A percentile compares a stretch with the other conserved stretches of the same genome.
Evolutionary conservation across 2,113 vertebrate species (phyloP).

Genomic region (Mixornis gularis): DNA sequence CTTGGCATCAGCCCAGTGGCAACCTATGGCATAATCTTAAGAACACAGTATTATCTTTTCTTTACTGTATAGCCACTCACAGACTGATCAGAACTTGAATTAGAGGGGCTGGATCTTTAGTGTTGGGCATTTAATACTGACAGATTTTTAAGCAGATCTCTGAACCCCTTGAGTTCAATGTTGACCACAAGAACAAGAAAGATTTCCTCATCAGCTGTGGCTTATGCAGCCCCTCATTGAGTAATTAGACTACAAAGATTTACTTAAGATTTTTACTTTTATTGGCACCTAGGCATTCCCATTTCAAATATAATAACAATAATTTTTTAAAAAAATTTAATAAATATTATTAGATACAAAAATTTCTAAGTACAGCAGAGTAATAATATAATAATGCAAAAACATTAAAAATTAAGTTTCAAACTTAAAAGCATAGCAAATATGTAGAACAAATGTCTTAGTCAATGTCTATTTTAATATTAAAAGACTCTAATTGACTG

Average conservation of each 20-base stretch:
- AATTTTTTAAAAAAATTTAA: accelerated
- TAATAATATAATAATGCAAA: neutral
- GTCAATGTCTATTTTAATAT: neutral
- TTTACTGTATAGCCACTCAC: neutral
- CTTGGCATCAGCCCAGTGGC: accelerated
- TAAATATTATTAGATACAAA: neutral
- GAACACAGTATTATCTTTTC: neutral
- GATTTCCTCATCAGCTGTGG: neutral
- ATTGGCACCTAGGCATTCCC: neutral
- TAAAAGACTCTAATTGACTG: neutral
- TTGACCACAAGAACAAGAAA: neutral
- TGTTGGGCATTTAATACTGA: neutral
- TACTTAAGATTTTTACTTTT: neutral
- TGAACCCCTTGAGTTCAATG: neutral
- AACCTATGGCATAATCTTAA: neutral
- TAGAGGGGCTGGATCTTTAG: neutral
- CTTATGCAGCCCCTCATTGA: neutral
- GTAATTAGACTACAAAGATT: neutral
- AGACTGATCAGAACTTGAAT: neutral
- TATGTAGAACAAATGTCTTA: neutral
- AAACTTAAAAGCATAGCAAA: neutral
- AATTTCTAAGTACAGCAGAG: neutral
- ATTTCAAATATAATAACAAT: neutral
- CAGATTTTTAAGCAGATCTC: neutral
- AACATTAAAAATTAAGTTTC: neutral